A percentile compares a stretch with the other conserved stretches of the same genome.
These are phyloP conservation scores for Chaetodon trifascialis DNA, from an alignment of 2,113 vertebrate species.

Conservation along the genomic window DNA sequence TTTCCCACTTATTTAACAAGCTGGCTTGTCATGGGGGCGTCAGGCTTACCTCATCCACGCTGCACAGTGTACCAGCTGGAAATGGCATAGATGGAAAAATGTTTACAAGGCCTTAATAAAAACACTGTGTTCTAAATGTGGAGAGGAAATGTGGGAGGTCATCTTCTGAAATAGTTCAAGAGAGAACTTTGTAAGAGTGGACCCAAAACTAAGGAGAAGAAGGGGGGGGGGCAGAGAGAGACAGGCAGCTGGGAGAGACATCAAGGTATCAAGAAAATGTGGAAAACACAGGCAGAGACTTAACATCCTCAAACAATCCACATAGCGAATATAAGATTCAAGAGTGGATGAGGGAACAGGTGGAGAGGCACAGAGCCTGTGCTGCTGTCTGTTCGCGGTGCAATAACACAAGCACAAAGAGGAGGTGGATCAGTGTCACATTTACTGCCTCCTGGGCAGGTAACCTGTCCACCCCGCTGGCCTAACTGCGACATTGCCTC, in stretches of 20 bases:
- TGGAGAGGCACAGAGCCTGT: neutral
- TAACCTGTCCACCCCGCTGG: neutral
- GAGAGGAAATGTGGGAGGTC: neutral
- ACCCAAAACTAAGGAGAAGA: neutral
- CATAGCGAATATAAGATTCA: neutral
- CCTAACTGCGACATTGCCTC: neutral
- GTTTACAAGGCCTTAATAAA: slow-evolving; percentile 30
- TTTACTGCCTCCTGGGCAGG: neutral
- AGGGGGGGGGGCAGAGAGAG: neutral
- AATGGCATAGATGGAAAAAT: slow-evolving; percentile 28
- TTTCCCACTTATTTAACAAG: slow-evolving; percentile 8
- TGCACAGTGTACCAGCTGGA: slow-evolving; percentile 13
- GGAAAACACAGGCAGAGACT: neutral
- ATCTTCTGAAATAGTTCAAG: slow-evolving; percentile 24
- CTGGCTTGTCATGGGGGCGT: slow-evolving; percentile 8
- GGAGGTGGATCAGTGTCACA: neutral
- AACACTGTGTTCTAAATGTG: slow-evolving; percentile 32
- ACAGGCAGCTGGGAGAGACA: neutral
- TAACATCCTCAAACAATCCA: neutral
- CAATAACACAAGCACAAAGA: neutral
- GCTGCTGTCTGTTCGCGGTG: neutral
- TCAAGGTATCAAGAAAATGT: neutral
- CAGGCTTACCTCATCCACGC: slow-evolving; percentile 21
- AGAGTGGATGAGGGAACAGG: neutral
- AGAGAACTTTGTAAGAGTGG: slow-evolving; percentile 2